These are phyloP conservation scores for Cephus rjabovi DNA, from an alignment of 2,888 invertebrate species.

Conservation along the genomic window DNA sequence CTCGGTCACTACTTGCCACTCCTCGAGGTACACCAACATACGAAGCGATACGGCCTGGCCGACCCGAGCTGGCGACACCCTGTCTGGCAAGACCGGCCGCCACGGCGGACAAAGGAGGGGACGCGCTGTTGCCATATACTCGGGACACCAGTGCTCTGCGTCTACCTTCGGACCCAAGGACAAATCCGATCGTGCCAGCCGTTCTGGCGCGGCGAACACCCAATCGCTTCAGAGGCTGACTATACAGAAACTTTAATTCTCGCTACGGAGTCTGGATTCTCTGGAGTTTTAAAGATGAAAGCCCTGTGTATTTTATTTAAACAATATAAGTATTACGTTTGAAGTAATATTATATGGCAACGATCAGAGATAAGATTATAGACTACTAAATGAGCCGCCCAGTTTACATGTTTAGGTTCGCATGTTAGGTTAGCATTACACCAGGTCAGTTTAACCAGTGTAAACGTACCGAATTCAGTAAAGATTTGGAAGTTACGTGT, in stretches of 20 bases:
- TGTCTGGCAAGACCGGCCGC: conserved; percentile 86
- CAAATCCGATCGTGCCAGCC: conserved; percentile 64
- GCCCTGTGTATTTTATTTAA: background rate
- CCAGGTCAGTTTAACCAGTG: background rate
- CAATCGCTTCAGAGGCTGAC: background rate
- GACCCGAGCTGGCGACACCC: conserved; percentile 91
- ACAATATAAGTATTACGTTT: background rate
- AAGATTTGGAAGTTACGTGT: background rate
- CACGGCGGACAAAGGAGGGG: conserved; percentile 66
- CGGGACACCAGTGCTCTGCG: conserved; percentile 22
- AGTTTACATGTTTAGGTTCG: background rate
- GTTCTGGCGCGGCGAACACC: conserved; percentile 54
- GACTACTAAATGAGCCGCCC: background rate
- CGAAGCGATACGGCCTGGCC: conserved; percentile 73
- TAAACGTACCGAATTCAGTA: background rate
- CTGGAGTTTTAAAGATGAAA: background rate
- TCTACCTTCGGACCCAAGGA: conserved; percentile 59
- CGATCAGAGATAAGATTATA: background rate
- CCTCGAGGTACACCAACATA: background rate
- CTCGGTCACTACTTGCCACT: conserved; percentile 24
- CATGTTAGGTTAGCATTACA: background rate
- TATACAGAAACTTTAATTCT: background rate
- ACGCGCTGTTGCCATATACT: conserved; percentile 44
- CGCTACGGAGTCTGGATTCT: background rate
- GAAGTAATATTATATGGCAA: background rate